These are phyloP conservation scores for Barypeithes pellucidus DNA, from an alignment of 2,888 invertebrate genomes.

Conservation along the genomic window DNA sequence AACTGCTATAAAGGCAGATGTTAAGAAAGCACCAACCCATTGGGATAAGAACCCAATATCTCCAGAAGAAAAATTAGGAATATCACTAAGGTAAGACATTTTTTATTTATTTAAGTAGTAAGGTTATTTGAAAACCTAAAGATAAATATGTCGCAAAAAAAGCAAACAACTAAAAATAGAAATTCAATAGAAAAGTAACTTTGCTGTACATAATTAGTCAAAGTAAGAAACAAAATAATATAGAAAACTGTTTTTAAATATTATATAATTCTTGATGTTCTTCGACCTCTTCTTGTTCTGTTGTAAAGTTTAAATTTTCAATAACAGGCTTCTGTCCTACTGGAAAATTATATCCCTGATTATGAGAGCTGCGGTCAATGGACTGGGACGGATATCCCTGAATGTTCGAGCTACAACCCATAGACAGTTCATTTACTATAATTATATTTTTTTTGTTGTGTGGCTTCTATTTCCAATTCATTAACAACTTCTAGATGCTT, in stretches of 20 bases:
- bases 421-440: slow-evolving; percentile 7
- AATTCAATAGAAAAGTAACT: slow-evolving; percentile 28
- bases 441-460: slow-evolving; percentile 29
- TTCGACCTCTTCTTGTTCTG: slow-evolving; percentile 18
- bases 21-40: slow-evolving; percentile 22
- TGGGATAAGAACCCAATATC: slow-evolving; percentile 15
- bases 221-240: slow-evolving; percentile 18
- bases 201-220: slow-evolving; percentile 1
- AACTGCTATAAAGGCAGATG: slow-evolving; percentile 24
- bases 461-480: slow-evolving; percentile 27
- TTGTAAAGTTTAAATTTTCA: slow-evolving; percentile 27
- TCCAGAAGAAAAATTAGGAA: slow-evolving; percentile 26
- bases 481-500: slow-evolving; percentile 25
- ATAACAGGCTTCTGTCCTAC: slow-evolving; percentile 6
- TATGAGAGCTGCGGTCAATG: slow-evolving; percentile 14
- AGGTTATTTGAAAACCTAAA: slow-evolving; percentile 22
- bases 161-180: slow-evolving; percentile 30
- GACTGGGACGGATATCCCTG: slow-evolving; percentile 8
- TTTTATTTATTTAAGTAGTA: slow-evolving; percentile 28
- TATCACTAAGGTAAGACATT: slow-evolving; percentile 19
- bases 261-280: slow-evolving; percentile 19
- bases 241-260: slow-evolving; percentile 25
- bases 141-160: slow-evolving; percentile 9
- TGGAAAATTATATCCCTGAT: background rate
- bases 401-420: slow-evolving; percentile 9